These are phyloP conservation scores for Megalops atlanticus DNA, from an alignment of 2,113 vertebrate species.

Conservation along the genomic window DNA sequence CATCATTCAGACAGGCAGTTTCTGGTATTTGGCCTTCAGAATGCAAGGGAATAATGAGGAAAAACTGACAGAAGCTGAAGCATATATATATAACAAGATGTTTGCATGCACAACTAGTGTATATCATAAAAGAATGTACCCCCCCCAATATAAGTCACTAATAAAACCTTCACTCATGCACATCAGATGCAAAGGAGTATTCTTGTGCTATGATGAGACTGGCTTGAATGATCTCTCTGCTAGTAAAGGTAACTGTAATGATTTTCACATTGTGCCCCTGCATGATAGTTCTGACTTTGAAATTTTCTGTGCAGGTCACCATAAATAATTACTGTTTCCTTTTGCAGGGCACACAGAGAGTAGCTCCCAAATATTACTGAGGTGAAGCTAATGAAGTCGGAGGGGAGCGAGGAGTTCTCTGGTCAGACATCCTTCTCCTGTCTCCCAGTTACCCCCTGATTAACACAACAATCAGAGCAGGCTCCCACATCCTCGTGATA, in stretches of 20 bases:
- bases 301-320: not conserved
- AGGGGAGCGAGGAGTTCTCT: conserved; percentile 10
- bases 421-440: not conserved
- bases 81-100: too few relatives aligned
- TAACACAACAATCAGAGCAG: conserved; percentile 30
- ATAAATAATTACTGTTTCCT: not conserved
- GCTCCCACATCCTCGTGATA: conserved; percentile 10
- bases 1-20: not conserved
- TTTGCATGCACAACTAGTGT: not conserved
- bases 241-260: not conserved
- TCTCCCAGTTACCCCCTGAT: conserved; percentile 19
- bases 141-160: not conserved
- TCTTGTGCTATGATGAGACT: too few relatives aligned
- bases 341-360: not conserved
- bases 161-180: not conserved
- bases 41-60: not conserved
- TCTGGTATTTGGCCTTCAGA: not conserved
- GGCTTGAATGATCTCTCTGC: too few relatives aligned
- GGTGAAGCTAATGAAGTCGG: not conserved
- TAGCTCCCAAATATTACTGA: too few relatives aligned
- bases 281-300: not conserved
- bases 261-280: not conserved
- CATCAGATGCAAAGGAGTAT: too few relatives aligned
- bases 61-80: not conserved
- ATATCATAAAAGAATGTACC: not conserved